phyloP scores from a whole-genome alignment of 1,140 invertebrate genomes.

The Amphibalanus amphitrite region DNA sequence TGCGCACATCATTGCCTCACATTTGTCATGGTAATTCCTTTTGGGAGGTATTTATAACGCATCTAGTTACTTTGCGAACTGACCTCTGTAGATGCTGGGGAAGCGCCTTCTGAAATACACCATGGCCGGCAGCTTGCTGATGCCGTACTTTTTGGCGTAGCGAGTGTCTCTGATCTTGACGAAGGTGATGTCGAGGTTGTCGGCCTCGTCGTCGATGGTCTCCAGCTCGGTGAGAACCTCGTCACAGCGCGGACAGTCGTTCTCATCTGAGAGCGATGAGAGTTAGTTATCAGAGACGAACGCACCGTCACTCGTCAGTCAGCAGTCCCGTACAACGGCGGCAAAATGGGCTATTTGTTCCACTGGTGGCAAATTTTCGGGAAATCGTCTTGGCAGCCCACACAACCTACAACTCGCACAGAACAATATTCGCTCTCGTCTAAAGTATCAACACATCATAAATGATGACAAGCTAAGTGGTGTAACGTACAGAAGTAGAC shows the following conservation, averaged over 20 bases:
- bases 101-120: conserved; percentile 87
- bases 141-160: conserved; percentile 88
- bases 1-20: background rate
- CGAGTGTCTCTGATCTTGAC: conserved; percentile 82
- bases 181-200: conserved; percentile 85
- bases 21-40: background rate
- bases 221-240: conserved; percentile 65
- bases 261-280: conserved; percentile 42
- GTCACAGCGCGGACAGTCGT: conserved; percentile 46
- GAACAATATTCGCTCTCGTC: no score
- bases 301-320: no score
- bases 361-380: no score
- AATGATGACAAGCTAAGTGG: no score
- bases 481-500: conserved; percentile 88
- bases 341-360: no score
- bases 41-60: background rate
- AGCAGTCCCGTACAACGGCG: no score
- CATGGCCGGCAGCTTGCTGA: conserved; percentile 72
- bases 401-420: no score
- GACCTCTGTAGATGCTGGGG: conserved; percentile 86
- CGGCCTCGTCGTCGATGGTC: conserved; percentile 80
- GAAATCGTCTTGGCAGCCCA: no score
- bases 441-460: no score
- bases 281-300: no score
- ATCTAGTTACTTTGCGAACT: no score